phyloP scores from a whole-genome alignment of 2,113 vertebrate genomes.

The Callocephalon fimbriatum region DNA sequence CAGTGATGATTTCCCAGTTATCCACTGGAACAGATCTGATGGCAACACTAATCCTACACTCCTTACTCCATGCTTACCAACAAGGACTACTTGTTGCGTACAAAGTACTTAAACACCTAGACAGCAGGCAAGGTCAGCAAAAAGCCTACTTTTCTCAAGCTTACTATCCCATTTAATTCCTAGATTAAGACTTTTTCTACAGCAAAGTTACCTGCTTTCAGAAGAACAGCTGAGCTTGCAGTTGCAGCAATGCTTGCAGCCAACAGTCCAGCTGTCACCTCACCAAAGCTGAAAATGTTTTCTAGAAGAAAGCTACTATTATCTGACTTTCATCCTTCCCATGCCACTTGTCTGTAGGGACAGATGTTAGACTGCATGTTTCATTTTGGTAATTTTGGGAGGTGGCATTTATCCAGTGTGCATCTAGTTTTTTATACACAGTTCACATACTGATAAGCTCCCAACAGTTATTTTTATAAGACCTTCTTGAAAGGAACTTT shows the following conservation, averaged over 20 bases:
- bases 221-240: neutral
- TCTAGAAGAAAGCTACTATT: neutral
- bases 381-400: neutral
- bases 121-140: neutral
- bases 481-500: slow-evolving; percentile 4
- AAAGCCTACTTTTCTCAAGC: neutral
- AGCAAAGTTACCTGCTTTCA: neutral
- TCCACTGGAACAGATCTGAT: neutral
- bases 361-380: neutral
- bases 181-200: neutral
- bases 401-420: neutral
- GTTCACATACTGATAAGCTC: neutral
- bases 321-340: neutral
- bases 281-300: neutral
- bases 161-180: neutral
- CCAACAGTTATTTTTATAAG: neutral
- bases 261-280: neutral
- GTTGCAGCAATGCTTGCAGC: neutral
- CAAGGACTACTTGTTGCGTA: neutral
- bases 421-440: neutral
- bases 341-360: neutral
- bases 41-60: neutral
- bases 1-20: neutral
- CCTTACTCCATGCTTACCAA: neutral
- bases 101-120: neutral